A percentile compares a stretch with the other conserved stretches of the same genome.
Evolutionary conservation across 2,113 vertebrate genomes (phyloP).

Genomic region (Pavo muticus): DNA sequence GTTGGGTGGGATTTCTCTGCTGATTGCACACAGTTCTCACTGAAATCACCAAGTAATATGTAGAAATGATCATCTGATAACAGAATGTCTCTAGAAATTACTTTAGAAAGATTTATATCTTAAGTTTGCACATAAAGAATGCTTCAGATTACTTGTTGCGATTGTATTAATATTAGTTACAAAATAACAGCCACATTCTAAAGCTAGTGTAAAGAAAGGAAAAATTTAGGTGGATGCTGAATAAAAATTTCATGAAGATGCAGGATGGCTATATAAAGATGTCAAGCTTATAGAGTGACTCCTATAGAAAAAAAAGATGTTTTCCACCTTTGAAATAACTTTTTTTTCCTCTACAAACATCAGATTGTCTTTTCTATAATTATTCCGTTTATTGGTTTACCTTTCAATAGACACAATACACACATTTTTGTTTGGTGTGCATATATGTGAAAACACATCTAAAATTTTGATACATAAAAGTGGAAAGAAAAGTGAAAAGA

Average conservation of each 20-base stretch:
- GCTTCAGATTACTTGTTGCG: not conserved
- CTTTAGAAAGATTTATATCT: not conserved
- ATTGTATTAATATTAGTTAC: not conserved
- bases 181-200: not conserved
- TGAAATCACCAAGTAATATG: not conserved
- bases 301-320: not conserved
- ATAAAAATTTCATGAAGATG: not conserved
- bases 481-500: not conserved
- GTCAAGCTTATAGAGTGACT: not conserved
- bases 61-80: not conserved
- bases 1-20: not conserved
- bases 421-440: not conserved
- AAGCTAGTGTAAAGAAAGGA: not conserved
- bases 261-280: not conserved
- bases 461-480: not conserved
- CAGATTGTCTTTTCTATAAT: not conserved
- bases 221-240: not conserved
- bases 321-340: not conserved
- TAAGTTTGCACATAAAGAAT: not conserved
- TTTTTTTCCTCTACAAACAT: not conserved
- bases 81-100: not conserved
- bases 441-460: not conserved
- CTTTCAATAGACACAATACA: not conserved
- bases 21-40: fast-evolving
- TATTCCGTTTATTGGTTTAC: not conserved